Evolutionary conservation across 2,113 vertebrate genomes (phyloP), one percentile per base, ranked within the genome.

Genomic region (Epinephelus fuscoguttatus): DNA sequence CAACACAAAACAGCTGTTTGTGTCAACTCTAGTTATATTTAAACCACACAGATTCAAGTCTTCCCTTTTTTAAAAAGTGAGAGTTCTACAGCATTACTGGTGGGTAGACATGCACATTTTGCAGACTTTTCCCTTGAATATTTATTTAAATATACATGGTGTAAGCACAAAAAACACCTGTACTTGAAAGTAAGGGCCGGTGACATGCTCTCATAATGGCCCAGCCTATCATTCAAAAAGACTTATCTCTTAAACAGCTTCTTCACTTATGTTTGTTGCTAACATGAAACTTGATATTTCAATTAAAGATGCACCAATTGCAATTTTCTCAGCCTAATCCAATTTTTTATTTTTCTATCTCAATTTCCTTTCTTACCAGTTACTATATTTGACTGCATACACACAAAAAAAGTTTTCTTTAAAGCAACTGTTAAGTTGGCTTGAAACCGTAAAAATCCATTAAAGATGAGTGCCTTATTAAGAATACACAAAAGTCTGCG

Each of bases 1-100:
- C 12, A 59, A 56, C 56, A 62, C 7, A 55, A 61, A 74, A 47
- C 60, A 81, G 18, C 13, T 37, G 59, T 75, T 74, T 73, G 49
- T 49, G n/a, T 15, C 53, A 59, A 19, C 40, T 45, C 30, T 27
- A 18, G 7, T n/a, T 62, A 11, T 47, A 2, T 57, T 47, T 15
- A 11, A 25, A 9, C 23, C 3, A 45, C 4, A 23, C 47, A 13
- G 17, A 27, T 40, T 55, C 55, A 2, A 53, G 8, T 27, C 27
- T 55, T 55, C 3, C 47, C 27, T 10, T 70, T 42, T 79, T 27
- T 45, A 45, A 27, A 8, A 19, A 18, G 8, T 30, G 7, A 47
- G 18, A 49, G 49, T 56, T 56, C 25, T 12, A 40, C 50, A 52
- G 7, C 30, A n/a, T 68, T 61, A 30, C 6, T 37, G 15, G 40